A percentile compares a stretch with the other conserved stretches of the same genome.
Conservation (phyloP, 2,888 invertebrate genomes). For the Hyalella azteca region DNA sequence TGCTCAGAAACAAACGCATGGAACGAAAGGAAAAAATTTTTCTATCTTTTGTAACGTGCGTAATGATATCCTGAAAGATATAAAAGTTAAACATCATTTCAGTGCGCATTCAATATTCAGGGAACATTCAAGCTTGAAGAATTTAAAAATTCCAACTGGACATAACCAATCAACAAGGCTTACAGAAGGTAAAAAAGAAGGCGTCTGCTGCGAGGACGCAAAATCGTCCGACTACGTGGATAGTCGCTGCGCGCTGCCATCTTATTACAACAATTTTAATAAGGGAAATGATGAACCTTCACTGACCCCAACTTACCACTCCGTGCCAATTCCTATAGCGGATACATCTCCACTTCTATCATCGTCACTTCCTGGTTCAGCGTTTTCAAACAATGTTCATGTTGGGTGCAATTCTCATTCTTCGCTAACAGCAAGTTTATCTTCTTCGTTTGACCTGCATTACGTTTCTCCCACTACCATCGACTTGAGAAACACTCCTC, state of each 20-base stretch:
- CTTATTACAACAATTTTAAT: neutral
- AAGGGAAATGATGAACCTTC: neutral
- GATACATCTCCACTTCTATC: neutral
- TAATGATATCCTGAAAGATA: neutral
- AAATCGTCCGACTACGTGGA: neutral
- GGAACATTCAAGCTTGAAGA: slow-evolving; percentile 11
- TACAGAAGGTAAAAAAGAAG: neutral
- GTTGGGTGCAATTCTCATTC: neutral
- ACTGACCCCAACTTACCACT: neutral
- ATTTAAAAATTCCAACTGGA: neutral
- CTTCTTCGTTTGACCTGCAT: neutral
- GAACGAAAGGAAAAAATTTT: neutral
- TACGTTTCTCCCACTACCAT: neutral
- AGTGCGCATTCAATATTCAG: neutral
- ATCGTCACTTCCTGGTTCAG: neutral
- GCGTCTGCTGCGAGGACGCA: neutral
- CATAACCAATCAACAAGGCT: neutral
- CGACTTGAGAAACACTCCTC: neutral
- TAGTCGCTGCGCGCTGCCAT: neutral
- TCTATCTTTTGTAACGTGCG: neutral
- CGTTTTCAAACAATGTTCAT: neutral
- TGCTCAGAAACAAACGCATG: neutral
- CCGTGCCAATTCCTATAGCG: neutral
- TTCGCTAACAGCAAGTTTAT: neutral
- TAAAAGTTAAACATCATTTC: slow-evolving; percentile 13